Base-by-base conservation (phyloP, 2,888 invertebrate genomes). In the Acleris cristana region DNA sequence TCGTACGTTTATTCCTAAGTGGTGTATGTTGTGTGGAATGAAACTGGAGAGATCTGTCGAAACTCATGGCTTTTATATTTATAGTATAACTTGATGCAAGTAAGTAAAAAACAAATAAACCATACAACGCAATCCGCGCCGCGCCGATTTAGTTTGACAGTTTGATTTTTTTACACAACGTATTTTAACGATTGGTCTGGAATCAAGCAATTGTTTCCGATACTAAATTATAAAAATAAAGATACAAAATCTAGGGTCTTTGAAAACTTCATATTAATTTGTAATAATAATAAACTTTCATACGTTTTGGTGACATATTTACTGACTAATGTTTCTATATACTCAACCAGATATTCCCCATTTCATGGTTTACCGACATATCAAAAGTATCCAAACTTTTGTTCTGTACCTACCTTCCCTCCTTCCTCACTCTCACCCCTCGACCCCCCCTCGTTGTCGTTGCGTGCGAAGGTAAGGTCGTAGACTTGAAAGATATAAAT, bases 11-110 rank as follows among this genome's bases (percentile, higher is more conserved):
- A 74, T 80, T 87, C 74, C 78, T 85, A 23, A 85, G 64, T n/a
- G 92, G 89, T 19, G 91, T 89, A 69, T 81, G 82, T 58, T 89
- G 89, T 12, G 86, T 84, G 45, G 89, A 89, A 74, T 90, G 82
- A 55, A 89, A 74, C 65, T 85, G 82, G 63, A 80, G 65, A 68
- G 83, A 87, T 78, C 77, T 80, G 69, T 90, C 88, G 64, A 83
- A 82, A 82, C 80, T 88, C 83, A 86, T 84, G 61, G 72, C 74
- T 74, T 75, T 73, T 70, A 57, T 69, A 53, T 21, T n/a, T 44
- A 7, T 34, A 34, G 23, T 19, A 23, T 52, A 21, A 18, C 30
- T 52, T 18, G 14, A 18, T 55, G 16, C 51, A 55, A 51, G 44
- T n/a, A 55, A 51, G 44, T n/a, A 52, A 53, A 66, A 57, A 52